phyloP scores from a whole-genome alignment of 2,888 invertebrate genomes.

The Nowickia ferox region DNA sequence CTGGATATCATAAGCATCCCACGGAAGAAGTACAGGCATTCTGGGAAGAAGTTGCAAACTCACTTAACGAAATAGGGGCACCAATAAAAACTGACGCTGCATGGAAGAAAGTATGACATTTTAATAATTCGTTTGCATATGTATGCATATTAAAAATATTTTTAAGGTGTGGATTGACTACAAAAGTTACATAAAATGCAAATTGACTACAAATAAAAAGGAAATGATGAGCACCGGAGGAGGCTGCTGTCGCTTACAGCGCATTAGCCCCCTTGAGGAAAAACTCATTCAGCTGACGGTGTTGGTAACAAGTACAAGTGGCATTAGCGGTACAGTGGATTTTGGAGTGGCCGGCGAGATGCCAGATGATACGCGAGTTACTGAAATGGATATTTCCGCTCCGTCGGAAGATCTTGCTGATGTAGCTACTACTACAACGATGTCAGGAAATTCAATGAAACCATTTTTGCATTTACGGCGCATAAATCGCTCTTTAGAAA shows the following conservation, averaged over 20 bases:
- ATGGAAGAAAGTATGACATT: conserved; percentile 8
- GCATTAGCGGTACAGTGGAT: conserved; percentile 32
- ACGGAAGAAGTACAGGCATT: background rate
- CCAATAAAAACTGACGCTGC: conserved; percentile 8
- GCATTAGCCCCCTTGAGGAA: too few species aligned
- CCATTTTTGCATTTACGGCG: conserved; percentile 18
- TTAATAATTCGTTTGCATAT: conserved; percentile 10
- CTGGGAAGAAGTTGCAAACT: too few species aligned
- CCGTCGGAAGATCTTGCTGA: background rate
- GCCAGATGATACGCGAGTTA: too few species aligned
- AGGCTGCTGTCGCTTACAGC: too few species aligned
- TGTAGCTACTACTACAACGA: background rate
- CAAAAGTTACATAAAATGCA: too few species aligned
- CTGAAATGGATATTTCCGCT: conserved; percentile 17
- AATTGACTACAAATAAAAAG: too few species aligned
- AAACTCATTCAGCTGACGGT: too few species aligned
- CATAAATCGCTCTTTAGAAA: conserved; percentile 14
- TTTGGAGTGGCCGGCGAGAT: conserved; percentile 38
- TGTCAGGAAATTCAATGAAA: conserved; percentile 12
- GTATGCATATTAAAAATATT: background rate
- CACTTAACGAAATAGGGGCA: too few species aligned
- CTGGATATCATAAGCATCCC: background rate
- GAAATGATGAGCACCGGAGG: too few species aligned
- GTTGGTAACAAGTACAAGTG: background rate
- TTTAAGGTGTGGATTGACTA: too few species aligned